These are phyloP conservation scores for Amphipyra berbera DNA, from an alignment of 2,888 invertebrate genomes.

Conservation along the genomic window DNA sequence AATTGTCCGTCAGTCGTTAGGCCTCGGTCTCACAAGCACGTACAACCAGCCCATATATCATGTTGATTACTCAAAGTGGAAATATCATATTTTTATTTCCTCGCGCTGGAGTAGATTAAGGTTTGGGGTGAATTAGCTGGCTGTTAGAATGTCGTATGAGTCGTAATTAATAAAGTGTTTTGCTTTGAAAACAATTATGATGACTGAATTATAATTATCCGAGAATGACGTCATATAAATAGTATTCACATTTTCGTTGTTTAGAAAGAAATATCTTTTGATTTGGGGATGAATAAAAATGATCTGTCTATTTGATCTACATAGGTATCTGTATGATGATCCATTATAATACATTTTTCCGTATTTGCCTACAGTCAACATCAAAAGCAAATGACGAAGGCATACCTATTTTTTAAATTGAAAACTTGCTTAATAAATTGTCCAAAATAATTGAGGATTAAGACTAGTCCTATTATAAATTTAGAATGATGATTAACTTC, in stretches of 20 bases:
- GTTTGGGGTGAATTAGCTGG: slow-evolving; percentile 54
- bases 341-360: too few relatives aligned
- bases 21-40: slow-evolving; percentile 64
- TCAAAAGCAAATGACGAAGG: too few relatives aligned
- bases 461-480: too few relatives aligned
- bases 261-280: background rate
- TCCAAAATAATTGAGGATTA: too few relatives aligned
- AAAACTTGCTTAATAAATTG: too few relatives aligned
- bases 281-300: too few relatives aligned
- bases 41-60: slow-evolving; percentile 72
- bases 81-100: slow-evolving; percentile 74
- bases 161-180: slow-evolving; percentile 33
- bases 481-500: too few relatives aligned
- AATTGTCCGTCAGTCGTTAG: slow-evolving; percentile 79
- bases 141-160: slow-evolving; percentile 32
- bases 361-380: too few relatives aligned
- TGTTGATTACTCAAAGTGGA: slow-evolving; percentile 79
- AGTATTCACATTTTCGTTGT: background rate
- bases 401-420: too few relatives aligned
- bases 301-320: too few relatives aligned
- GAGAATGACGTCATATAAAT: background rate
- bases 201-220: background rate
- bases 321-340: too few relatives aligned
- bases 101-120: slow-evolving; percentile 57
- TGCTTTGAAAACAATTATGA: slow-evolving; percentile 23